Base-by-base conservation (phyloP, 1,140 invertebrate genomes). In the Dinoponera quadriceps region DNA sequence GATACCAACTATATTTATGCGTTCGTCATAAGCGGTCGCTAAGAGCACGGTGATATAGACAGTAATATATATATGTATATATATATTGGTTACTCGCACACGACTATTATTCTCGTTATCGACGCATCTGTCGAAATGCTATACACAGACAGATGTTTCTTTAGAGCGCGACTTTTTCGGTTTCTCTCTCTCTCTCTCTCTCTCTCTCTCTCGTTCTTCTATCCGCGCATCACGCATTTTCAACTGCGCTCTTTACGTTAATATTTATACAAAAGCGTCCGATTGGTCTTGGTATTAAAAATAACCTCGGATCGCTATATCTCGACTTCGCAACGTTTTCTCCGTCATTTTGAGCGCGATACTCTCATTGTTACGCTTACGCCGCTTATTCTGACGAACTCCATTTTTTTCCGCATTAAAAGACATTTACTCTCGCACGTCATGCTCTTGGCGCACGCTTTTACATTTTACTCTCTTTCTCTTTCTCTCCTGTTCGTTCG, bases 221-320 rank as follows among this genome's bases (percentile, higher is more conserved):
- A 18, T 83, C 60, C 78, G 72, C 63, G 82, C 83, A 80, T 60
- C 69, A 18, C n/a, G 54, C 54, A 22, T 20, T 20, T 20, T 55
- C 54, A 55, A 55, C n/a, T 20, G 54, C 54, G 54, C 54, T 54
- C 16, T 78, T 57, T 87, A 84, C 57, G 65, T 87, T 85, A 78
- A 82, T 54, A 80, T 90, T 92, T 90, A 73, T 88, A 91, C 89
- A 92, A 90, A 84, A 89, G 89, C 90, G 90, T 91, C 94, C 94
- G 94, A 94, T 94, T 94, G 94, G 94, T 94, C 92, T 94, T 94
- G 92, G 93, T 94, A 94, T 94, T 94, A 94, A 94, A 94, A 94
- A 94, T 94, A 94, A 94, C 94, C 94, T 94, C 93, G 94, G 93
- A 92, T 91, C 89, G 90, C 90, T 85, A 33, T 84, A 33, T 84